These are phyloP conservation scores for Archocentrus centrarchus DNA, from an alignment of 2,113 vertebrate genomes.

Conservation along the genomic window DNA sequence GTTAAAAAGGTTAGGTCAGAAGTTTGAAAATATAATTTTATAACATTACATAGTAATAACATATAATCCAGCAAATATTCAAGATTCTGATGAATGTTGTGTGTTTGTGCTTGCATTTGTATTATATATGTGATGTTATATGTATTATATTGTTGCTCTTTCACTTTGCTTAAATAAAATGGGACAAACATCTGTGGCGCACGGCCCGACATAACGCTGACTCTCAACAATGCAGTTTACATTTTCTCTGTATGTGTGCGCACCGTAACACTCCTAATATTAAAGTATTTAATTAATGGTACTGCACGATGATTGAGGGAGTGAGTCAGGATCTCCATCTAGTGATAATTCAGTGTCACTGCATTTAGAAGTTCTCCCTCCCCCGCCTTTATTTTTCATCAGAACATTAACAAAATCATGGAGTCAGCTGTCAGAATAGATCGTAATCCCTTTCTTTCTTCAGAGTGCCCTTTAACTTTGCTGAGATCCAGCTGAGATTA, in stretches of 20 bases:
- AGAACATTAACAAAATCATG: slow-evolving; percentile 36
- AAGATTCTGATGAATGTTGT: not conserved
- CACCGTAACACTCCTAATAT: not conserved
- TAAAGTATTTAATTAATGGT: not conserved
- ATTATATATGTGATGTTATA: not conserved
- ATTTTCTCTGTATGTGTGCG: not conserved
- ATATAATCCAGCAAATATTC: not conserved
- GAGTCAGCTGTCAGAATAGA: slow-evolving; percentile 35
- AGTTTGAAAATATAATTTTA: not conserved
- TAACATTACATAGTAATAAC: not conserved
- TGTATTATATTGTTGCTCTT: too few relatives aligned
- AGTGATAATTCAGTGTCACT: slow-evolving; percentile 33
- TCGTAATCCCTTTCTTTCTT: slow-evolving; percentile 50
- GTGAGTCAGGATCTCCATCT: slow-evolving; percentile 57
- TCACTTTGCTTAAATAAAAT: too few relatives aligned
- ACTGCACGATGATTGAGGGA: not conserved
- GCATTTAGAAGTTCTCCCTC: not conserved
- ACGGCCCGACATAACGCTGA: not conserved
- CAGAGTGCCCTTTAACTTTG: slow-evolving; percentile 47
- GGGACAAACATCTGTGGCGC: too few relatives aligned
- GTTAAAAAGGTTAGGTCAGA: not conserved
- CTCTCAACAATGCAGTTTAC: not conserved
- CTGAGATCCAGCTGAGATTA: slow-evolving; percentile 57
- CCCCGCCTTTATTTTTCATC: slow-evolving; percentile 14
- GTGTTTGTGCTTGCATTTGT: not conserved